Conservation (phyloP, 2,113 vertebrate genomes). For the Piaya cayana region DNA sequence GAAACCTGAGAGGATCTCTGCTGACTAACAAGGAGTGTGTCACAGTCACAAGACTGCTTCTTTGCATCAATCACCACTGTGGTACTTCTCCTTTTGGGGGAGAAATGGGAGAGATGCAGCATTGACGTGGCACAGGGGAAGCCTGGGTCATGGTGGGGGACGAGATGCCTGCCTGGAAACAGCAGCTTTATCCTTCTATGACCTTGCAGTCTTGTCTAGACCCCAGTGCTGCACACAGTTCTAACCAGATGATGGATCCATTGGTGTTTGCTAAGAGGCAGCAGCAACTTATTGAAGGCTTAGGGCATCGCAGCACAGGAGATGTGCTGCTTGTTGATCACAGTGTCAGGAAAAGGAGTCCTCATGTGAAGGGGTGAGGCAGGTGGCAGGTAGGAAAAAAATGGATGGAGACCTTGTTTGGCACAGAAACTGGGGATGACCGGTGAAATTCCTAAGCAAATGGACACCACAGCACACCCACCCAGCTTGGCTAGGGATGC, state of each 20-base stretch:
- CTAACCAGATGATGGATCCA: neutral
- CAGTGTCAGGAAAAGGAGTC: neutral
- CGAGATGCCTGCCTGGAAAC: neutral
- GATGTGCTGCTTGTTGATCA: neutral
- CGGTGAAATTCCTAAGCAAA: neutral
- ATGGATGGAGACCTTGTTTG: neutral
- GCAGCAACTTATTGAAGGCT: neutral
- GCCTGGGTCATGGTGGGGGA: neutral
- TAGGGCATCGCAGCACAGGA: rapidly evolving
- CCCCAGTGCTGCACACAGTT: neutral
- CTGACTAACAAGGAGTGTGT: neutral
- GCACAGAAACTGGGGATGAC: neutral
- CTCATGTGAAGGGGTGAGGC: neutral
- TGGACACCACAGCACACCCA: neutral
- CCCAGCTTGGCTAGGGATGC: neutral
- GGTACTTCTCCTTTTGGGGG: rapidly evolving
- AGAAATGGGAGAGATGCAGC: neutral
- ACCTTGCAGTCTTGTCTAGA: neutral
- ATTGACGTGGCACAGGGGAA: neutral
- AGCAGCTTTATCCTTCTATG: neutral
- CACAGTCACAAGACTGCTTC: neutral
- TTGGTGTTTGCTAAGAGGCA: neutral
- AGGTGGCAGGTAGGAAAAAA: neutral
- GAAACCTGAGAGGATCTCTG: neutral
- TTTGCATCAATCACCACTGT: neutral